Percentiles rank a stretch among this genome's conserved stretches.
These are phyloP conservation scores for Tinea pellionella DNA, from an alignment of 2,888 invertebrate genomes.

Conservation along the genomic window DNA sequence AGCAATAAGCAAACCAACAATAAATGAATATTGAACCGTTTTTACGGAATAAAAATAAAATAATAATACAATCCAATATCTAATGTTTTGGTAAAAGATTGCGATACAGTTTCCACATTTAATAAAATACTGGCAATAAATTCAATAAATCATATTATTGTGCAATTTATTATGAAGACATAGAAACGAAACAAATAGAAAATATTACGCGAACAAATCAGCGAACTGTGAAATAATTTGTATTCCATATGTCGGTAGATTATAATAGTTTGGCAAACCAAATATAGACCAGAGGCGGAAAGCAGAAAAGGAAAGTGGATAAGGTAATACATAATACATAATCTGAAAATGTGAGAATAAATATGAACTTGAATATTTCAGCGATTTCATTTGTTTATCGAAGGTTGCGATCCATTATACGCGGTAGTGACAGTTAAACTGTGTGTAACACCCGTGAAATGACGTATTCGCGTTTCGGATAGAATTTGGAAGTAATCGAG, in stretches of 20 bases:
- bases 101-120: not conserved
- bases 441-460: too few relatives aligned
- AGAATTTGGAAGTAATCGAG: too few relatives aligned
- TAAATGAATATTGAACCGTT: too few relatives aligned
- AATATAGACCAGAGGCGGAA: slow-evolving; percentile 8
- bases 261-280: slow-evolving; percentile 2
- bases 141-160: not conserved
- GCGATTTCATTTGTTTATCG: too few relatives aligned
- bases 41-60: too few relatives aligned
- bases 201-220: slow-evolving; percentile 1
- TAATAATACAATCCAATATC: not conserved
- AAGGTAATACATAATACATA: not conserved
- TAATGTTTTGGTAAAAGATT: not conserved
- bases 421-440: too few relatives aligned
- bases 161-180: slow-evolving; percentile 1
- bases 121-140: not conserved
- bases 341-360: too few relatives aligned
- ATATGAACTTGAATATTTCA: too few relatives aligned
- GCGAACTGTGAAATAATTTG: slow-evolving; percentile 3
- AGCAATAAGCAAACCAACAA: too few relatives aligned
- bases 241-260: not conserved
- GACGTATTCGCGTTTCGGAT: too few relatives aligned
- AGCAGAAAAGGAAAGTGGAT: slow-evolving; percentile 2
- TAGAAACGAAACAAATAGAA: not conserved
- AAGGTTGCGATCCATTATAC: too few relatives aligned